Evolutionary conservation across 1,140 invertebrate species (phyloP).

Genomic region (Pogonomyrmex barbatus): DNA sequence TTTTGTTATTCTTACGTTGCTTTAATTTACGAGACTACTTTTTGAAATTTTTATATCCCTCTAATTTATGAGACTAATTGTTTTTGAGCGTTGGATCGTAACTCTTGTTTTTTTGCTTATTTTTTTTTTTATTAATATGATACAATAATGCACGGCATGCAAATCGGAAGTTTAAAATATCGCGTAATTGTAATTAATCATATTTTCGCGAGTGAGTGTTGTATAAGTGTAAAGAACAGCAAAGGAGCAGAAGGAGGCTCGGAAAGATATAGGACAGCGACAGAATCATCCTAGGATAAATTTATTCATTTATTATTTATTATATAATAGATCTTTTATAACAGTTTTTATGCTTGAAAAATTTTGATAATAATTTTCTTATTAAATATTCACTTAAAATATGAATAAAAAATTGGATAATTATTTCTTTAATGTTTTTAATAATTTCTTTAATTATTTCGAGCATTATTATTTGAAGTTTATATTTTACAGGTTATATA

Average conservation of each 20-base stretch:
- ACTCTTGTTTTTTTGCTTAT: neutral
- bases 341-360: neutral
- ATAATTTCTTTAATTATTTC: neutral
- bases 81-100: neutral
- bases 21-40: neutral
- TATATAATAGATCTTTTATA: neutral
- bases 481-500: neutral
- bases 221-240: neutral
- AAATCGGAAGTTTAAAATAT: neutral
- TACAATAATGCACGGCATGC: neutral
- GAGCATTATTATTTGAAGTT: neutral
- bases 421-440: neutral
- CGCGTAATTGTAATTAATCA: neutral
- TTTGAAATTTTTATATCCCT: neutral
- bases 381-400: neutral
- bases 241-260: neutral
- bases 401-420: neutral
- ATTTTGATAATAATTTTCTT: neutral
- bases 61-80: neutral
- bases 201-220: slow-evolving; percentile 3
- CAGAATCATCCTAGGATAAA: neutral
- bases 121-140: neutral
- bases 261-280: neutral
- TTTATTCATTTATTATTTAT: no score
- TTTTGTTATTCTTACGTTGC: neutral